Conservation (phyloP, 35 echinoderm and acorn worm species). For the Ophioderma brevispina region DNA sequence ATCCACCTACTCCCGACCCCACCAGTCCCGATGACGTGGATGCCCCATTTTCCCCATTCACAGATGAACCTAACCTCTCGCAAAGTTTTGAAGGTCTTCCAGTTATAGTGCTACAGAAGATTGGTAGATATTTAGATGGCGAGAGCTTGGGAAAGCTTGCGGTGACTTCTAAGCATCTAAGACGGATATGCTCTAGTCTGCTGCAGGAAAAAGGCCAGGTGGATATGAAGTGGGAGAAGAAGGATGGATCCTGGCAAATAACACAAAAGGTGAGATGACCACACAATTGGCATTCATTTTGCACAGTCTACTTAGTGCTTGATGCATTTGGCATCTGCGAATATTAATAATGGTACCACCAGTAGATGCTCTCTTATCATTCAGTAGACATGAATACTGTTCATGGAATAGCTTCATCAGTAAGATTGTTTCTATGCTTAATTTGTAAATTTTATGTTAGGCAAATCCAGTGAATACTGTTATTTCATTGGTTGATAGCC, state of each 20-base stretch:
- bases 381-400: too few relatives aligned
- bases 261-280: conserved; percentile 58
- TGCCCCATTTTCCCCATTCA: background rate
- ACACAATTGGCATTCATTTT: too few relatives aligned
- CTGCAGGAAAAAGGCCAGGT: conserved; percentile 39
- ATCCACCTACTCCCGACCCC: background rate
- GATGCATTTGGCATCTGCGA: too few relatives aligned
- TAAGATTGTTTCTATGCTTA: too few relatives aligned
- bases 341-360: too few relatives aligned
- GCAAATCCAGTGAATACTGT: too few relatives aligned
- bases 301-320: too few relatives aligned
- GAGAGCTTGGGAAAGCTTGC: conserved; percentile 8
- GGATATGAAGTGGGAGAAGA: conserved; percentile 38
- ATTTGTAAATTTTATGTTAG: too few relatives aligned
- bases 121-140: conserved; percentile 40
- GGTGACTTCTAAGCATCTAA: conserved; percentile 27
- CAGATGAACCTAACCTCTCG: background rate
- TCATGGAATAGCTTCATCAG: too few relatives aligned
- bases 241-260: conserved; percentile 44
- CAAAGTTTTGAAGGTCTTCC: conserved; percentile 35
- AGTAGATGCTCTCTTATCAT: too few relatives aligned
- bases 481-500: too few relatives aligned
- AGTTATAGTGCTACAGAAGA: conserved; percentile 20
- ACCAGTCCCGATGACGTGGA: background rate
- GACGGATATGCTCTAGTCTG: conserved; percentile 28